Conservation (phyloP, 2,888 invertebrate genomes). For the Clanis bilineata region DNA sequence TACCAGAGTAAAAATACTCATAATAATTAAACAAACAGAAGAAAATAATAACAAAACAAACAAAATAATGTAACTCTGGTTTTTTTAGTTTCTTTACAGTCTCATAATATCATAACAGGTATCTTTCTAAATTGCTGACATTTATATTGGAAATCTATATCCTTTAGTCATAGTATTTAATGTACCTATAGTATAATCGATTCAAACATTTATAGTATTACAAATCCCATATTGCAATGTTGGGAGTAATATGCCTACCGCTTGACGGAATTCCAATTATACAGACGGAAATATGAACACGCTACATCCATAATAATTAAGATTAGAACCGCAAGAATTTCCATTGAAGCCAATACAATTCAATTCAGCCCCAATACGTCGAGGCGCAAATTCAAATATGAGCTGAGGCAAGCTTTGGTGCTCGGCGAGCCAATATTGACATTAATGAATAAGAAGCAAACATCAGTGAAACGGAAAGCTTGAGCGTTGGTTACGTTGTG, state of each 20-base stretch:
- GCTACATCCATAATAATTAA: neutral
- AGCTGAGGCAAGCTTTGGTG: constrained; percentile 29
- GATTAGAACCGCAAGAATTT: neutral
- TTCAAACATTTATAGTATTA: too few relatives aligned
- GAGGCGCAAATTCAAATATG: constrained; percentile 13
- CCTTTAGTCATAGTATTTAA: too few relatives aligned
- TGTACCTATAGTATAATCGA: too few relatives aligned
- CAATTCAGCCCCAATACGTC: neutral
- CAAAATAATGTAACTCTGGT: too few relatives aligned
- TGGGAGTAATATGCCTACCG: neutral
- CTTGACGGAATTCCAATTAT: neutral
- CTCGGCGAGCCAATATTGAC: constrained; percentile 45
- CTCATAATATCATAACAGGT: too few relatives aligned
- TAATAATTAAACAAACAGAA: too few relatives aligned
- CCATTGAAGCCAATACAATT: neutral
- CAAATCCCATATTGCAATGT: too few relatives aligned
- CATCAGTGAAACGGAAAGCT: constrained; percentile 37
- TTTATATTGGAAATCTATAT: too few relatives aligned
- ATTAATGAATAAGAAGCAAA: constrained; percentile 46
- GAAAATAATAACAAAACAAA: too few relatives aligned
- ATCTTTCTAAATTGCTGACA: too few relatives aligned
- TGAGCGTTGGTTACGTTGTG: constrained; percentile 33
- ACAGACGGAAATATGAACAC: neutral
- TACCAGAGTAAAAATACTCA: too few relatives aligned
- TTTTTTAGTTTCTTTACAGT: too few relatives aligned